phyloP scores from a whole-genome alignment of 2,888 invertebrate genomes.

The Diachrysia chrysitis region DNA sequence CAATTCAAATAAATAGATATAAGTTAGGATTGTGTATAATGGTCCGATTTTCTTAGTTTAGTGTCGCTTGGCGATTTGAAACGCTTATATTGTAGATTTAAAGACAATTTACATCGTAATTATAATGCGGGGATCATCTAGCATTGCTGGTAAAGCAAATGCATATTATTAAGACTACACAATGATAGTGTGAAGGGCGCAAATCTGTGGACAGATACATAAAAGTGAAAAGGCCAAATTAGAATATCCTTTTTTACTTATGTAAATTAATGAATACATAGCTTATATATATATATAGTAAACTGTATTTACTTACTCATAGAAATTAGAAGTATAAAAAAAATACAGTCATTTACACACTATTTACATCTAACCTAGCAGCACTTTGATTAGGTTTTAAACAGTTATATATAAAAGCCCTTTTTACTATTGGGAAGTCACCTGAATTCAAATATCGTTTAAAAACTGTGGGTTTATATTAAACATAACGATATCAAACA shows the following conservation, averaged over 20 bases:
- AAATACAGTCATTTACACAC: background rate
- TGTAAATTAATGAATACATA: conserved; percentile 8
- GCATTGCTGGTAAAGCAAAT: background rate
- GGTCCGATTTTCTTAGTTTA: conserved; percentile 26
- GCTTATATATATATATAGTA: background rate
- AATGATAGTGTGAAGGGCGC: background rate
- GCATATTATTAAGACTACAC: background rate
- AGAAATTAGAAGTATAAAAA: background rate
- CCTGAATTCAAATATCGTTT: background rate
- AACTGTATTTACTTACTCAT: background rate
- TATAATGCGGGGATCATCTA: conserved; percentile 1
- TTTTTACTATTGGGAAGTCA: conserved; percentile 2
- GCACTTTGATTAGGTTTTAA: background rate
- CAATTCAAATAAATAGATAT: conserved; percentile 25
- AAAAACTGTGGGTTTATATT: background rate
- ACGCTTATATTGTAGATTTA: conserved; percentile 12
- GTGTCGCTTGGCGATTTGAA: conserved; percentile 36
- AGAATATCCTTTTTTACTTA: conserved; percentile 28
- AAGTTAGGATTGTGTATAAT: conserved; percentile 15
- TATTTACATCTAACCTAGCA: background rate
- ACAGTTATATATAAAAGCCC: conserved; percentile 5
- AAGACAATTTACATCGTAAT: conserved; percentile 41
- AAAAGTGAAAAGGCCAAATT: conserved; percentile 43
- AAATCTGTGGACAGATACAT: conserved; percentile 7
- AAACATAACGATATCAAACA: conserved; percentile 23